Conservation (phyloP, 1,140 invertebrate genomes). For the Aphis craccivora region DNA sequence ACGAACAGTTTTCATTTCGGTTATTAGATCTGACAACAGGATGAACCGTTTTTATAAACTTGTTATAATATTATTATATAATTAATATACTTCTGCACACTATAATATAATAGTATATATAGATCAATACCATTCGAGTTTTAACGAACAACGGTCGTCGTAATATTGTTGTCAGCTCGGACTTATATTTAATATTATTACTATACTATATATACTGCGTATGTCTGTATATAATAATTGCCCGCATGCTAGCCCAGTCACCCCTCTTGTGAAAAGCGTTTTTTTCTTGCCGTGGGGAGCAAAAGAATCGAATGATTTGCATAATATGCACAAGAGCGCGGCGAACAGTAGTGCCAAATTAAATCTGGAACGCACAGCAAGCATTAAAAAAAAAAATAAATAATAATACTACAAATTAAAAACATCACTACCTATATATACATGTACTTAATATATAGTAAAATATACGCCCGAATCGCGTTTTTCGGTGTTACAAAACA, state of each 20-base stretch:
- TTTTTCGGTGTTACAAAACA: slow-evolving; percentile 17
- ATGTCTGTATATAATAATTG: slow-evolving; percentile 1
- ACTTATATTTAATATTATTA: slow-evolving; percentile 8
- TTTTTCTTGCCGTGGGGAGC: slow-evolving; percentile 13
- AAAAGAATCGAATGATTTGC: slow-evolving; percentile 48
- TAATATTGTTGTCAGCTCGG: neutral
- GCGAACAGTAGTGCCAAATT: slow-evolving; percentile 48
- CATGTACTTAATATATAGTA: neutral
- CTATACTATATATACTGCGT: neutral
- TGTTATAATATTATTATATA: neutral
- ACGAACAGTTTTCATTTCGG: neutral
- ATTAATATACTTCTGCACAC: neutral
- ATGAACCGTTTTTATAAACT: neutral
- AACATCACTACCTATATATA: neutral
- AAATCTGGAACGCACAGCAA: neutral
- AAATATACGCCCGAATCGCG: neutral
- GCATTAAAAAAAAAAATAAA: neutral
- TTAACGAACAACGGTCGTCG: neutral
- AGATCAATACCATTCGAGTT: neutral
- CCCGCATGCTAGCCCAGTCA: slow-evolving; percentile 18
- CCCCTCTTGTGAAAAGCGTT: slow-evolving; percentile 44
- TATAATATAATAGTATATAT: neutral
- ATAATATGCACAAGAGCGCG: neutral
- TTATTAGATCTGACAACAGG: neutral
- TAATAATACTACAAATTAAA: neutral